A percentile compares a stretch with the other conserved stretches of the same genome.
Conservation (phyloP, 2,888 invertebrate genomes). For the Mythimna ferrago region DNA sequence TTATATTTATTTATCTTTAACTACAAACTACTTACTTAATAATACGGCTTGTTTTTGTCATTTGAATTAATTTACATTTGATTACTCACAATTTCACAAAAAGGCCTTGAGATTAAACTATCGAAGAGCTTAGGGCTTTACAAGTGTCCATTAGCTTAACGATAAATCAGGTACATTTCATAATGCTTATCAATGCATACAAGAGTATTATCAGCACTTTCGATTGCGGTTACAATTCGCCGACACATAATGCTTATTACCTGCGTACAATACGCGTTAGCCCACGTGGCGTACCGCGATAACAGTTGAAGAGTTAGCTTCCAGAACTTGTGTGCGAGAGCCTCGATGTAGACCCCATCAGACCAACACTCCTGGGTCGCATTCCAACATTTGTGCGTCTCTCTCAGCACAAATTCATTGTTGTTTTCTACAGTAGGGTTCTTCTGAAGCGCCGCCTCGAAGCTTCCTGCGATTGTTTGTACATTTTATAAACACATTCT, state of each 20-base stretch:
- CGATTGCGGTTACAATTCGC: slow-evolving; percentile 36
- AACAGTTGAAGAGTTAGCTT: slow-evolving; percentile 96
- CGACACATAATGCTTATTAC: slow-evolving; percentile 68
- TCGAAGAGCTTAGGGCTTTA: slow-evolving; percentile 29
- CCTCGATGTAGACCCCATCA: slow-evolving; percentile 94
- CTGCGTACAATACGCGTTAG: slow-evolving; percentile 84
- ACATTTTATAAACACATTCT: slow-evolving; percentile 51
- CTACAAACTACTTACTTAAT: slow-evolving; percentile 9
- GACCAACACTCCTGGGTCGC: slow-evolving; percentile 93
- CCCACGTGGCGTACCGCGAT: slow-evolving; percentile 95
- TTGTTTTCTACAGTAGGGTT: slow-evolving; percentile 75
- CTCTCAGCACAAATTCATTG: slow-evolving; percentile 85
- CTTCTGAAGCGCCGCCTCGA: slow-evolving; percentile 81
- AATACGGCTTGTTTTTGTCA: slow-evolving; percentile 9
- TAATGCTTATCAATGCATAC: slow-evolving; percentile 56
- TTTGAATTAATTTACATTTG: slow-evolving; percentile 41
- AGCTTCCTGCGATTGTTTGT: slow-evolving; percentile 77
- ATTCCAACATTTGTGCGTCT: slow-evolving; percentile 88
- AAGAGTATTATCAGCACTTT: slow-evolving; percentile 52
- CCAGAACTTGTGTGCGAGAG: slow-evolving; percentile 96
- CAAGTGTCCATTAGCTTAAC: slow-evolving; percentile 46
- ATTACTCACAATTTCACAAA: slow-evolving; percentile 24
- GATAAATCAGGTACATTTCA: slow-evolving; percentile 51
- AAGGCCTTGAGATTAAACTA: slow-evolving; percentile 34
- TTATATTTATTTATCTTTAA: slow-evolving; percentile 40